These are phyloP conservation scores for Pollenia labialis DNA, from an alignment of 2,888 invertebrate species.

Conservation along the genomic window DNA sequence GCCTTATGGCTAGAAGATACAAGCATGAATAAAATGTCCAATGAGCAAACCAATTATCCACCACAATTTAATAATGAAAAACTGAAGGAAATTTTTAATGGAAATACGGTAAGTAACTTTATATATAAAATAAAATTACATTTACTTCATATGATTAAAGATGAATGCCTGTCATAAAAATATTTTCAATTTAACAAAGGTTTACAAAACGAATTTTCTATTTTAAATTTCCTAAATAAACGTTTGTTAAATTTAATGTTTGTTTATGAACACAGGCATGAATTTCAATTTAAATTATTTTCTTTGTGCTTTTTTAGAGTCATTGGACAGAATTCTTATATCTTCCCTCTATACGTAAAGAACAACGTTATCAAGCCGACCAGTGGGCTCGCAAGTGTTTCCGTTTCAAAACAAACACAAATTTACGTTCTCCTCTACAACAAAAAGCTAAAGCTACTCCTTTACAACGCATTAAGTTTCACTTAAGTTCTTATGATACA, in stretches of 20 bases:
- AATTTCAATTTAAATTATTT: no score
- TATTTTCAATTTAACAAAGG: no score
- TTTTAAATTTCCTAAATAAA: not conserved
- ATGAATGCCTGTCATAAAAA: no score
- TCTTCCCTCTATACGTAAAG: slow-evolving; percentile 85
- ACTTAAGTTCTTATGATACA: slow-evolving; percentile 88
- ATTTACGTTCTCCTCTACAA: slow-evolving; percentile 76
- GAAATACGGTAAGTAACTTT: slow-evolving; percentile 84
- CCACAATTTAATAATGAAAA: slow-evolving; percentile 89
- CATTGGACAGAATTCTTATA: slow-evolving; percentile 89
- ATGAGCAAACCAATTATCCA: slow-evolving; percentile 86
- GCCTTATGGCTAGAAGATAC: slow-evolving; percentile 92
- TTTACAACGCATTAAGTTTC: slow-evolving; percentile 85
- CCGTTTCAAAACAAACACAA: slow-evolving; percentile 79
- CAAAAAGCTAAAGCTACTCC: slow-evolving; percentile 83
- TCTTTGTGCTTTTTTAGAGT: slow-evolving; percentile 79
- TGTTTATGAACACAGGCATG: no score
- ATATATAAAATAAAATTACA: no score
- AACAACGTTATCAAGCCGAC: slow-evolving; percentile 85
- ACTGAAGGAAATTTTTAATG: slow-evolving; percentile 87
- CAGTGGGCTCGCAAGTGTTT: slow-evolving; percentile 86
- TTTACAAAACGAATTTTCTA: not conserved
- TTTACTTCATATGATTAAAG: no score
- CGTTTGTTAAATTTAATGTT: no score
- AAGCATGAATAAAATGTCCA: slow-evolving; percentile 86